Percentiles rank a stretch among this genome's conserved stretches.
Evolutionary conservation across 1,140 invertebrate species (phyloP).

Genomic region (Meloidogyne floridensis): DNA sequence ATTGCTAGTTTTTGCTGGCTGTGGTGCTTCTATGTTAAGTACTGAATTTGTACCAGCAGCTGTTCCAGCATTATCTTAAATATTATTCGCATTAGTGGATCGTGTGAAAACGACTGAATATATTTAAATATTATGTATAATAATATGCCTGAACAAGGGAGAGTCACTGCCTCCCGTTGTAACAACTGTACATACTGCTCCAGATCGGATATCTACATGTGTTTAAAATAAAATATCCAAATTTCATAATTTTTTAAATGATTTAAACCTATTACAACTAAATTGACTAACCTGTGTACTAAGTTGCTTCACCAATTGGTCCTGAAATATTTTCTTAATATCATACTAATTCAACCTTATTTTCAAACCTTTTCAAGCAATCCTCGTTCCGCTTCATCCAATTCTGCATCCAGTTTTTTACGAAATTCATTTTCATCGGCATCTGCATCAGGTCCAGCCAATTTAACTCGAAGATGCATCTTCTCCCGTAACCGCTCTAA

Average conservation of each 20-base stretch:
- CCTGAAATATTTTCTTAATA: conserved; percentile 71
- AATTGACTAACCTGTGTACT: conserved; percentile 71
- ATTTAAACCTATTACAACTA: no score
- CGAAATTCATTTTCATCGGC: conserved; percentile 53
- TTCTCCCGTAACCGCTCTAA: conserved; percentile 79
- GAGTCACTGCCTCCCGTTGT: conserved; percentile 73
- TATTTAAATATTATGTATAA: no score
- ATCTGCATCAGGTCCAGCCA: conserved; percentile 51
- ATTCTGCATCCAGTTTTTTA: conserved; percentile 76
- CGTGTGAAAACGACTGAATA: no score
- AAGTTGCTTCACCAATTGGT: conserved; percentile 87
- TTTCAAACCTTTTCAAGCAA: conserved; percentile 71
- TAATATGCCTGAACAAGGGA: background rate
- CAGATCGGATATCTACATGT: conserved; percentile 81
- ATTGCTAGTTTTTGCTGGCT: background rate
- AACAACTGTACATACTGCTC: conserved; percentile 95
- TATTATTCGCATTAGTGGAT: no score
- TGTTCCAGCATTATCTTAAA: no score
- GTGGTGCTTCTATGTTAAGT: background rate
- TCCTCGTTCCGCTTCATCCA: conserved; percentile 72
- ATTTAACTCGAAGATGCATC: conserved; percentile 77
- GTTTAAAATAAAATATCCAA: no score
- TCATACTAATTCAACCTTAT: background rate
- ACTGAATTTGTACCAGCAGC: background rate
- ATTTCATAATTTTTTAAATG: no score